These are phyloP conservation scores for Limnephilus lunatus DNA, from an alignment of 2,888 invertebrate genomes.

Conservation along the genomic window DNA sequence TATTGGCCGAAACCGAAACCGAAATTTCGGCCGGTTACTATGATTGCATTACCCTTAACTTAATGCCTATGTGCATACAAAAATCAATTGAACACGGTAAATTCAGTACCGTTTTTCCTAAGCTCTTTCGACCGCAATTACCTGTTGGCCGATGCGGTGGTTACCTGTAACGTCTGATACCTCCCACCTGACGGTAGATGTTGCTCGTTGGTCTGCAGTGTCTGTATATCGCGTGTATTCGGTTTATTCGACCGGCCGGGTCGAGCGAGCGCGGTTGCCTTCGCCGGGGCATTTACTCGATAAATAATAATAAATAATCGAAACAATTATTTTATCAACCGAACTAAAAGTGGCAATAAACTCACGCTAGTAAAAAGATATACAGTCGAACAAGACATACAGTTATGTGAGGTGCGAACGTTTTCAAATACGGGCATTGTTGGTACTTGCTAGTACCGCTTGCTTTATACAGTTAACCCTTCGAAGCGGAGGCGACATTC, in stretches of 20 bases:
- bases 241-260: conserved; percentile 28
- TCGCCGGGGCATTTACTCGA: conserved; percentile 18
- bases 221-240: not conserved
- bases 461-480: not conserved
- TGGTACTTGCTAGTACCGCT: not conserved
- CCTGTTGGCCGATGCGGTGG: not conserved
- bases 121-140: not conserved
- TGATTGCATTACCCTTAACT: not conserved
- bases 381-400: too few relatives aligned
- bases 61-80: not conserved
- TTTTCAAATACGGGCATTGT: not conserved
- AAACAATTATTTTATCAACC: not conserved
- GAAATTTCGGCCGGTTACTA: too few relatives aligned
- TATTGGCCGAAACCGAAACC: too few relatives aligned
- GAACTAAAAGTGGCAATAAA: not conserved
- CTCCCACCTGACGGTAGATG: not conserved
- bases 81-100: not conserved
- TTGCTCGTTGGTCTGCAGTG: not conserved
- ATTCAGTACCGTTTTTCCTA: not conserved
- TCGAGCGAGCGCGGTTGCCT: conserved; percentile 15
- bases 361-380: not conserved
- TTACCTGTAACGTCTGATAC: not conserved
- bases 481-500: not conserved
- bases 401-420: not conserved
- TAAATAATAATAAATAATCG: not conserved